Evolutionary conservation across 2,113 vertebrate genomes (phyloP).

Genomic region (Mystacornis crossleyi): DNA sequence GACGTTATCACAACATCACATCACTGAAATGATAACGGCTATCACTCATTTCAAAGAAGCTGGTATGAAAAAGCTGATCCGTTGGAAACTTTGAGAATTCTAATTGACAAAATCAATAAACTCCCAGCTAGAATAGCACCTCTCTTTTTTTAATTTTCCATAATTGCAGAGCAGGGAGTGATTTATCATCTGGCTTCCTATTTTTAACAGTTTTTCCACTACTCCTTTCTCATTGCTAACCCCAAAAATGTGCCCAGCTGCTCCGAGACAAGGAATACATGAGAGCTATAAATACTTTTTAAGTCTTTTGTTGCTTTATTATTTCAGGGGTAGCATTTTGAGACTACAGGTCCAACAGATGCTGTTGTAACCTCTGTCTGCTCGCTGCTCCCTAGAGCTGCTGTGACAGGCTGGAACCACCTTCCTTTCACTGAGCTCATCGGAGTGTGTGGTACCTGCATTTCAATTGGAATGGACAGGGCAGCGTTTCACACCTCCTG

Average conservation of each 20-base stretch:
- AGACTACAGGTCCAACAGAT: neutral
- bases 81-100: neutral
- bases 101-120: neutral
- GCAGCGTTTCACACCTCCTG: neutral
- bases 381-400: neutral
- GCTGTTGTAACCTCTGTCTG: neutral
- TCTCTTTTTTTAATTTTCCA: neutral
- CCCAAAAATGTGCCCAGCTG: neutral
- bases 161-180: neutral
- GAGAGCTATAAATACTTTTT: neutral
- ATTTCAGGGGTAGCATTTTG: neutral
- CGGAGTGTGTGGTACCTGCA: neutral
- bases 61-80: neutral
- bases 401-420: neutral
- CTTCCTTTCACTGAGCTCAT: neutral
- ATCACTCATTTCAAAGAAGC: neutral
- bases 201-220: neutral
- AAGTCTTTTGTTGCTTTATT: neutral
- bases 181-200: neutral
- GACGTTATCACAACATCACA: neutral
- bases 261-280: neutral
- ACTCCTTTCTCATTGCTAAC: neutral
- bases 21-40: neutral
- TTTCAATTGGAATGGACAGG: neutral
- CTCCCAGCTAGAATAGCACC: neutral